These are phyloP conservation scores for Tragelaphus imberbis DNA, from an alignment of 2,113 vertebrate species.

Conservation along the genomic window DNA sequence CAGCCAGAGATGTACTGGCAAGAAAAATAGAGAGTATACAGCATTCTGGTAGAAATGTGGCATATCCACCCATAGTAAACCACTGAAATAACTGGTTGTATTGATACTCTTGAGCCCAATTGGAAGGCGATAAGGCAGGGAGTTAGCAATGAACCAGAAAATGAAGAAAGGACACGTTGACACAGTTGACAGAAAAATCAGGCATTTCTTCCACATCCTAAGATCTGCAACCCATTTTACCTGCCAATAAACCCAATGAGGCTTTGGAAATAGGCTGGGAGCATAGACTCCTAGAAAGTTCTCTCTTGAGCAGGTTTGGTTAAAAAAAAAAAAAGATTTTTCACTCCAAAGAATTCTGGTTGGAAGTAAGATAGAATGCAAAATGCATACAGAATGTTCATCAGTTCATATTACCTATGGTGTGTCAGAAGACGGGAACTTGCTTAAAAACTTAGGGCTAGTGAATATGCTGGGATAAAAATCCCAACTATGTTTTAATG, in stretches of 20 bases:
- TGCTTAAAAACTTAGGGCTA: not conserved
- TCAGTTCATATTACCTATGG: not conserved
- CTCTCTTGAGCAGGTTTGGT: not conserved
- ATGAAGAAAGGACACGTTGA: not conserved
- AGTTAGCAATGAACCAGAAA: constrained; percentile 1
- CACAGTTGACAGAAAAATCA: not conserved
- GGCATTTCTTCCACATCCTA: not conserved
- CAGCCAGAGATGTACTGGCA: not conserved
- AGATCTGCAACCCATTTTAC: not conserved
- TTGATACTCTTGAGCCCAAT: not conserved
- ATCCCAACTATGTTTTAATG: not conserved
- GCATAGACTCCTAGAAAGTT: not conserved
- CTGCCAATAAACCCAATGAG: constrained; percentile 25
- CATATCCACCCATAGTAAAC: not conserved
- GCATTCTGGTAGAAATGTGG: not conserved
- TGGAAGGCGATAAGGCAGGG: constrained; percentile 17
- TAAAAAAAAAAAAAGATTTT: not conserved
- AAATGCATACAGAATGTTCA: not conserved
- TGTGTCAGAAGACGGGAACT: not conserved
- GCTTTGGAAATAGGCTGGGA: not conserved
- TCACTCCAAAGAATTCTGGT: not conserved
- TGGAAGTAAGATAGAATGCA: not conserved
- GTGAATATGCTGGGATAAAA: not conserved
- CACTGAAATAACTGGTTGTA: not conserved
- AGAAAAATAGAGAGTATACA: not conserved